Base-by-base conservation (phyloP, 2,113 vertebrate genomes). In the Calidris pygmaea region DNA sequence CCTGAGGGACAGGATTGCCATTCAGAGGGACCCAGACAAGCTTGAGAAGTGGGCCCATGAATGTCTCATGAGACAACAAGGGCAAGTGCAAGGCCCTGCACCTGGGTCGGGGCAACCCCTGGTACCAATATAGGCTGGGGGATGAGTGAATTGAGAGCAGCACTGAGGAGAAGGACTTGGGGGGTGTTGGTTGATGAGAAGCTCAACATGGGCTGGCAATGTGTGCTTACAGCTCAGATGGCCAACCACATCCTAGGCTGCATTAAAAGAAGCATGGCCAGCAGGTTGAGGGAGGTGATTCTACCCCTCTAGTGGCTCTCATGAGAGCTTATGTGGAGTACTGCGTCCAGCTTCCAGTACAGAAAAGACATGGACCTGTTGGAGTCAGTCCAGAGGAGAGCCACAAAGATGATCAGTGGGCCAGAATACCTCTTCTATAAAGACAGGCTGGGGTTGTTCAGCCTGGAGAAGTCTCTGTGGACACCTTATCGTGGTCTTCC, bases 351-450 rank as follows among this genome's bases (percentile, higher is more conserved):
- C 15, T 24, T 24, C 45, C 29, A 48, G 7, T 21, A 62, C 2
- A 7, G 7, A 80, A 67, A 39, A 68, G 32, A 27, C 19, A 30
- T 0, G 1, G 18, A 37, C 3, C 4, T 83, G 1, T 21, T 72
- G 27, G 20, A 56, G 9, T 1, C 6, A 4, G 11, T 72, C 45
- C n/a, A 50, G 27, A 37, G 43, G 27, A 50, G 14, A 20, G 21
- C 45, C 35, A 68, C 21, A 32, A 41, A 58, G n/a, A 6, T 26
- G 13, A 34, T 26, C 60, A 35, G 39, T 13, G 5, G 17, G 34
- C 5, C 67, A 22, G 9, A 66, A 13, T 15, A 43, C 22, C n/a
- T 39, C 20, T 29, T 4, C 34, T 52, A 0, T 12, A 9, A 32
- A 12, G 37, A 48, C n/a, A n/a, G 37, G 7, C 18, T 53, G 10